Evolutionary conservation across 64 coral and sea anemone genomes (phyloP).

Genomic region (Porites lutea): DNA sequence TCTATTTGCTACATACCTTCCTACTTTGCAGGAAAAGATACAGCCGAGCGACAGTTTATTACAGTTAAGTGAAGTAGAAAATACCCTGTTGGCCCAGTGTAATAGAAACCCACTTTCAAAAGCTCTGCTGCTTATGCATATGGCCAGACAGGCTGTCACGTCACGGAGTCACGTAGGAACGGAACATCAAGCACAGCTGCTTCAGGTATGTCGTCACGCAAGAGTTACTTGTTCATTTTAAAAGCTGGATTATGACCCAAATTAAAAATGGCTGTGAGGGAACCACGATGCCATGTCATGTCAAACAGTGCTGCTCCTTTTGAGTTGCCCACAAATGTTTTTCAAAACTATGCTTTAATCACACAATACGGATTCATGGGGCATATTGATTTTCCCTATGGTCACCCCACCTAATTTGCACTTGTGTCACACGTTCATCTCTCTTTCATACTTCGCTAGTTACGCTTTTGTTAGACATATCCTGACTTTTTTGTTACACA

Average conservation of each 20-base stretch:
- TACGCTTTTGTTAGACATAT: neutral
- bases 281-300: no score
- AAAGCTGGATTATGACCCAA: no score
- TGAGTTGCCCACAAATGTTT: neutral
- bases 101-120: constrained; percentile 82
- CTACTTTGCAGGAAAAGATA: neutral
- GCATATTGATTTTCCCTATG: neutral
- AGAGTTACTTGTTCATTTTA: neutral
- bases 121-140: constrained; percentile 92
- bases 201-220: constrained; percentile 66
- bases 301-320: no score
- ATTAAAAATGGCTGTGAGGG: no score
- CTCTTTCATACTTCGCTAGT: neutral
- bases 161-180: constrained; percentile 54
- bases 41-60: neutral
- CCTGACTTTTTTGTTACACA: neutral
- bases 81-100: constrained; percentile 43
- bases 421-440: neutral
- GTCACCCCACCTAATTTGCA: neutral
- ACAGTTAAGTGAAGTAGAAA: constrained; percentile 38
- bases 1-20: no score
- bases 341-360: no score
- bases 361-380: no score
- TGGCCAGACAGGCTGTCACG: constrained; percentile 52
- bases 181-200: constrained; percentile 65